Evolutionary conservation across 1,140 invertebrate species (phyloP), one percentile per base, ranked within the genome.

Genomic region (Aricia agestis): DNA sequence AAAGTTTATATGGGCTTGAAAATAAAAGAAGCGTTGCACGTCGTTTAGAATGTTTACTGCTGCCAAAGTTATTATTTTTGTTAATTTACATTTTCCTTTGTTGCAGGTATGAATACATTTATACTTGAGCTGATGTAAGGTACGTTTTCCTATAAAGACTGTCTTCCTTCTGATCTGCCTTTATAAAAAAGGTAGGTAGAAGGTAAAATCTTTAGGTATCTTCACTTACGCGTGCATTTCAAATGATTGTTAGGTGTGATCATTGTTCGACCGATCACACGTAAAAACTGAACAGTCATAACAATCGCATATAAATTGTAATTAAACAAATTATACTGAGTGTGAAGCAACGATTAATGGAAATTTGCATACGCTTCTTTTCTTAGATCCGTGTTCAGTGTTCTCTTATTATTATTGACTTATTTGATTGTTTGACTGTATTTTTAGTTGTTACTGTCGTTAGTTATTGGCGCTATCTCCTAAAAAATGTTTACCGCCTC

Each of bases 231-330:
- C 45, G 45, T 52, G 13, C 2, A 52, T 11, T 36, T 52, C n/a
- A 52, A 15, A 52, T 52, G 10, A 52, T 25, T 25, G 25, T 25
- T 52, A 52, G 13, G 1, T 15, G 45, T 52, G 45, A 52, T 36
- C 36, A 36, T 52, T 52, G 45, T 52, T 52, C 10, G 1, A 52
- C 9, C 3, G 11, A 13, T 52, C 45, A 15, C 45, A 52, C 45
- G 13, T 52, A 52, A 52, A 52, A 52, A 52, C 45, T 52, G 4
- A 59, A 19, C 10, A 63, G 59, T 9, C 6, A 11, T 18, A 10
- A 63, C 59, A 63, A 63, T 63, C 19, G 59, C 59, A 63, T 63
- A 63, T 63, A 19, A 63, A 63, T 11, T 63, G 17, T 63, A 63
- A 63, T 63, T 63, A 25, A 18, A 63, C 59, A 63, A 63, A 63